Percentiles rank a stretch among this genome's conserved stretches.
phyloP scores from a whole-genome alignment of 2,888 invertebrate species.

The Euplagia quadripunctaria region DNA sequence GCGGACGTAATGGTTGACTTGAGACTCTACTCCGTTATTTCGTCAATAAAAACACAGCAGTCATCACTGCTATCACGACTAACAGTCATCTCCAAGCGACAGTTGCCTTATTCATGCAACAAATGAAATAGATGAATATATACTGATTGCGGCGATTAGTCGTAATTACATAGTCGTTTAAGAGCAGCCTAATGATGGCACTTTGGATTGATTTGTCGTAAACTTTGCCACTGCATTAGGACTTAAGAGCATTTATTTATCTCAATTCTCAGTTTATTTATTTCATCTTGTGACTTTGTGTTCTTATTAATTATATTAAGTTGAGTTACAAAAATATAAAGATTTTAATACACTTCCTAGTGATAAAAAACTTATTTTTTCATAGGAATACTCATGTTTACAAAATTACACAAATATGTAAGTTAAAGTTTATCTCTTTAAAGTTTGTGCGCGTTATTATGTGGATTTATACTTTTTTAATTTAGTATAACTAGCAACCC shows the following conservation, averaged over 20 bases:
- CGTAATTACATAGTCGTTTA: slow-evolving; percentile 36
- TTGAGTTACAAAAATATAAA: no score
- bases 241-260: neutral
- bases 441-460: no score
- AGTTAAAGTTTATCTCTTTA: no score
- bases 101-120: neutral
- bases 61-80: neutral
- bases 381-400: no score
- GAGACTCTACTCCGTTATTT: no score
- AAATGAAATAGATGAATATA: slow-evolving; percentile 34
- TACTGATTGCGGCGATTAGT: slow-evolving; percentile 42
- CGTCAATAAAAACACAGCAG: no score
- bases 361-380: no score
- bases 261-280: neutral
- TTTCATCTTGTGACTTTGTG: neutral
- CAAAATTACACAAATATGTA: no score
- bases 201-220: slow-evolving; percentile 5
- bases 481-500: no score
- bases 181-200: slow-evolving; percentile 8
- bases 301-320: neutral
- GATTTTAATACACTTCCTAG: no score
- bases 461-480: no score
- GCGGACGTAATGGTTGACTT: no score
- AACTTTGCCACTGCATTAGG: neutral
- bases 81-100: neutral